phyloP scores from a whole-genome alignment of 2,888 invertebrate genomes.

The Mechanitis mazaeus region DNA sequence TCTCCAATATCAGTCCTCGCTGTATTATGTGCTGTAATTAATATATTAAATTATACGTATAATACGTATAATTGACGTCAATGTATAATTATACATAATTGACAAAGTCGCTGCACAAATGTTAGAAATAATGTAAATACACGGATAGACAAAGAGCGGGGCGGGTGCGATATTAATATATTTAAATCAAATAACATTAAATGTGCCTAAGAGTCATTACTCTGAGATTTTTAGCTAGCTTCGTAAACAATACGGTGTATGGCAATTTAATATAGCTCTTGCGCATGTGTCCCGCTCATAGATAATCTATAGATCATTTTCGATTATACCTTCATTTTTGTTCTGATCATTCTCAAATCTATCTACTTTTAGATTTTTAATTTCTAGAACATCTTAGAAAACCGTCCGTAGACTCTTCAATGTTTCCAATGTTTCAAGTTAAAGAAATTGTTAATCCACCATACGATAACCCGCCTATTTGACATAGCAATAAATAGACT shows the following conservation, averaged over 20 bases:
- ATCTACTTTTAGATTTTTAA: no score
- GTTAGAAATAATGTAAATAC: conserved; percentile 54
- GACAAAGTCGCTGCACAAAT: conserved; percentile 32
- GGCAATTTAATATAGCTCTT: conserved; percentile 33
- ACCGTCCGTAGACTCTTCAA: conserved; percentile 51
- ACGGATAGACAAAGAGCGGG: conserved; percentile 49
- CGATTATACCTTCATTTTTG: no score
- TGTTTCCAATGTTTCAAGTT: conserved; percentile 20
- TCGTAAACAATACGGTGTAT: conserved; percentile 32
- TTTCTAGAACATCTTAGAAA: conserved; percentile 43
- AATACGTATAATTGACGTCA: conserved; percentile 10
- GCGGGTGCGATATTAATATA: conserved; percentile 45
- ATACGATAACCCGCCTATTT: conserved; percentile 73
- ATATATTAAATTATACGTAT: conserved; percentile 14
- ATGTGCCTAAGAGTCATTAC: conserved; percentile 65
- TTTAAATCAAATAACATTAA: conserved; percentile 50
- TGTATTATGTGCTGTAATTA: conserved; percentile 18
- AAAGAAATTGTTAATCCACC: conserved; percentile 59
- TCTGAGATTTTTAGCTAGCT: conserved; percentile 52
- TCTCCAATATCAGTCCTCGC: conserved; percentile 19
- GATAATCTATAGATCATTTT: conserved; percentile 36
- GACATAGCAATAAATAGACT: conserved; percentile 75
- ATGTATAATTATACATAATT: conserved; percentile 19
- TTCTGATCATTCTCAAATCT: no score
- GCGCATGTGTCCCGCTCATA: conserved; percentile 59